Base-by-base conservation (phyloP, 2,113 vertebrate genomes). In the Sebastes fasciatus region DNA sequence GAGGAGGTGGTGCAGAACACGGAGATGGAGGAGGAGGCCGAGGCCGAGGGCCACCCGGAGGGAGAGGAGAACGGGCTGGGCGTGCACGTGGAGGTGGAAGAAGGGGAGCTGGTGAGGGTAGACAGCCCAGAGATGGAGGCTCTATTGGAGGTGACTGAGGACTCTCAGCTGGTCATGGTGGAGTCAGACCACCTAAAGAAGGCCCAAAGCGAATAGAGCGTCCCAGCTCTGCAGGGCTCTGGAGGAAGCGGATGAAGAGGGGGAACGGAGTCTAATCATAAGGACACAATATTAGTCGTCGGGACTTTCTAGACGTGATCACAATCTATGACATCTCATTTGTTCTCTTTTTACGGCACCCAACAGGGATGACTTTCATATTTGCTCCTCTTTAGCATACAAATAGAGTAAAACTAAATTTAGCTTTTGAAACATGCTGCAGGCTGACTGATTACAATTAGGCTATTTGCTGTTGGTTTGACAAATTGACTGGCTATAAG, bases 91-190 rank as follows among this genome's bases (percentile, higher is more conserved):
- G 92, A 95, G 91, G 93, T 94, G 72, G 97, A 97, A 79, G 96
- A 95, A 63, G 93, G 93, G 0, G 96, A 99, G 90, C 95, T 98
- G 93, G 94, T 98, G 92, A 95, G 92, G 3, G 95, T 96, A 65
- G 97, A 97, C 93, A 96, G 95, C 93, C 97, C 97, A 0, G 97
- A 98, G 58, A 89, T 96, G 95, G 96, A 96, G 77, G 92, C 93
- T 0, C 94, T 98, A 89, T 94, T 99, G 94, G 96, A 97, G 94
- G 97, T 97, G 93, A 97, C 95, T 0, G 97, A 98, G 90, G 97
- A 97, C 92, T 95, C 95, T 0, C 96, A 97, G 1, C 95, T 97
- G 19, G 96, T 97, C 70, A 92, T 95, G 79, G 95, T 96, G 93
- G 97, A 98, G 88, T 94, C 96, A 87, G 97, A 96, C 2, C 86